Percentiles rank a stretch among this genome's conserved stretches.
Evolutionary conservation across 1,140 invertebrate species (phyloP).

Genomic region (Calycopis cecrops): DNA sequence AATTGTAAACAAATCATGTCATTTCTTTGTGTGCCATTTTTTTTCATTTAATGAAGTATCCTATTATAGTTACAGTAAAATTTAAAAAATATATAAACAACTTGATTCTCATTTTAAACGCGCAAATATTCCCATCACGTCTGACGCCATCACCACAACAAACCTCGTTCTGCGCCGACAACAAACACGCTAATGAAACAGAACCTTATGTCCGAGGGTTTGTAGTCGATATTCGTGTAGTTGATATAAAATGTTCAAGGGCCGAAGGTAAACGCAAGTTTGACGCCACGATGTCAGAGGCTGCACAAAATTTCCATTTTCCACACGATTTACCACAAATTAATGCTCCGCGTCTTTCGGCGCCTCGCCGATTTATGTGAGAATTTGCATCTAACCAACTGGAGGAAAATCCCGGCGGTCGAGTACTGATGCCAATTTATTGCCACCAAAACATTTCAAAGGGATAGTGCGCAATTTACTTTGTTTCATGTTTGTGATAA

Average conservation of each 20-base stretch:
- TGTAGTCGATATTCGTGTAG: constrained; percentile 7
- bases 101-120: constrained; percentile 30
- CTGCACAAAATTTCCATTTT: constrained; percentile 73
- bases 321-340: constrained; percentile 70
- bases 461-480: no score
- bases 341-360: constrained; percentile 65
- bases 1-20: no score
- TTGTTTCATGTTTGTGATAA: no score
- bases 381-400: constrained; percentile 63
- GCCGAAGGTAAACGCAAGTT: no score
- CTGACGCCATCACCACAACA: no score
- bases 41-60: no score
- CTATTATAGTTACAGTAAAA: no score
- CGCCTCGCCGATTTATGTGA: constrained; percentile 62
- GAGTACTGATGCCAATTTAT: no score
- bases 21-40: no score
- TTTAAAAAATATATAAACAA: constrained; percentile 23
- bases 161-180: constrained; percentile 14
- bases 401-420: constrained; percentile 46
- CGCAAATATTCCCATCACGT: no score
- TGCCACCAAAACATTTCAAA: neutral
- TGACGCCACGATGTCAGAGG: constrained; percentile 41
- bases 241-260: neutral
- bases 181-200: constrained; percentile 16
- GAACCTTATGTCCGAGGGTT: constrained; percentile 8